Evolutionary conservation across 2,888 invertebrate genomes (phyloP).

Genomic region (Tortricodes alternella): DNA sequence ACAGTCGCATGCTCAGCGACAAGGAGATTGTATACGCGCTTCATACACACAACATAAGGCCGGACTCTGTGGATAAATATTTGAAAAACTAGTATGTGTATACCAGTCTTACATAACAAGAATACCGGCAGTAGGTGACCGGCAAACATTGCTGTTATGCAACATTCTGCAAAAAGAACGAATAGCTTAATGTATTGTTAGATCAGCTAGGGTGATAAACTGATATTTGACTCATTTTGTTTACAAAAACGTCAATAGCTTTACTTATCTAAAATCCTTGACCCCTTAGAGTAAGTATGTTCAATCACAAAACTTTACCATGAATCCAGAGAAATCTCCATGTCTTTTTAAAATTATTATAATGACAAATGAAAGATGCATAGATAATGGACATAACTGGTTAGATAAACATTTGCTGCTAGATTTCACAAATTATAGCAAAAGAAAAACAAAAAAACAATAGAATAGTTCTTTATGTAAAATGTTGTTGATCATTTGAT

Average conservation of each 20-base stretch:
- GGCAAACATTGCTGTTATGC: constrained; percentile 60
- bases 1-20: constrained; percentile 97
- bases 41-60: constrained; percentile 96
- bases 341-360: too few relatives aligned
- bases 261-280: constrained; percentile 49
- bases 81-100: constrained; percentile 93
- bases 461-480: too few relatives aligned
- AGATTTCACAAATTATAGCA: too few relatives aligned
- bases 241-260: constrained; percentile 45
- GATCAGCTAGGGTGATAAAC: constrained; percentile 33
- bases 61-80: constrained; percentile 93
- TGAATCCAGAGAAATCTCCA: not conserved
- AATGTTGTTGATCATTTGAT: too few relatives aligned
- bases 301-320: constrained; percentile 9
- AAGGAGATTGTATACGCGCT: constrained; percentile 98
- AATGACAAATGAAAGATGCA: too few relatives aligned
- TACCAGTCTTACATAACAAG: constrained; percentile 39
- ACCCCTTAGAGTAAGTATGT: constrained; percentile 37
- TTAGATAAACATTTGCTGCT: too few relatives aligned
- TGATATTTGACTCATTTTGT: constrained; percentile 36
- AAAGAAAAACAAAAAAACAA: too few relatives aligned
- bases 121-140: constrained; percentile 36
- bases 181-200: constrained; percentile 32
- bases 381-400: too few relatives aligned
- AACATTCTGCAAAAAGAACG: constrained; percentile 67